Evolutionary conservation across 2,888 invertebrate species (phyloP).

Genomic region (Craniophora ligustri): DNA sequence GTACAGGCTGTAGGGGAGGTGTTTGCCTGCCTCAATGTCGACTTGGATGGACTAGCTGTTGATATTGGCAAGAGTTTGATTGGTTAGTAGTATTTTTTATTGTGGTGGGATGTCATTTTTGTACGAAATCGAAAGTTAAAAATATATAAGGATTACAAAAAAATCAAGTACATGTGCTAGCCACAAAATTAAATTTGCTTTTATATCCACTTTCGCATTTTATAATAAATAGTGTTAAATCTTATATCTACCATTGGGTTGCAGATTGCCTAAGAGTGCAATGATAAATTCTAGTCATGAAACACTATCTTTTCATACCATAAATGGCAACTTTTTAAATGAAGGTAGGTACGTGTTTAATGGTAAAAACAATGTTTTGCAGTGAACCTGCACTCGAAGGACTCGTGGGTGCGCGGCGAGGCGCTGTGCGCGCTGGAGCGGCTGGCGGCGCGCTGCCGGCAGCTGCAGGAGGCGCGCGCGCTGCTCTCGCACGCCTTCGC

Average conservation of each 20-base stretch:
- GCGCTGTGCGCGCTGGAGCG: conserved; percentile 92
- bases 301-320: too few species aligned
- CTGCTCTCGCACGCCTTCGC: conserved; percentile 92
- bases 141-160: neutral
- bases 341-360: too few species aligned
- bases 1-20: conserved; percentile 94
- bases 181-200: too few species aligned
- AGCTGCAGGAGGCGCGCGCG: conserved; percentile 90
- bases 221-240: too few species aligned
- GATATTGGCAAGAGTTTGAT: conserved; percentile 95
- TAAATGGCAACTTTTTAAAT: too few species aligned
- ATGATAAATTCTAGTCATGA: too few species aligned
- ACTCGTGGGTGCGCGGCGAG: conserved; percentile 92
- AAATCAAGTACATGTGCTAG: too few species aligned
- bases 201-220: too few species aligned
- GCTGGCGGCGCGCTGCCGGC: conserved; percentile 92
- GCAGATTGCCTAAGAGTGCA: too few species aligned
- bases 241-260: too few species aligned
- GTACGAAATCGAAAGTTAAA: neutral
- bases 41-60: conserved; percentile 93
- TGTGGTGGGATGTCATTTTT: neutral
- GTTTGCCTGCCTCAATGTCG: conserved; percentile 91
- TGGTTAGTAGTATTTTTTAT: conserved; percentile 82
- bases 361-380: too few species aligned
- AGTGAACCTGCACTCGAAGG: conserved; percentile 95